A percentile compares a stretch with the other conserved stretches of the same genome.
These are phyloP conservation scores for Hylyphantes graminicola DNA, from an alignment of 1,140 invertebrate species.

Conservation along the genomic window DNA sequence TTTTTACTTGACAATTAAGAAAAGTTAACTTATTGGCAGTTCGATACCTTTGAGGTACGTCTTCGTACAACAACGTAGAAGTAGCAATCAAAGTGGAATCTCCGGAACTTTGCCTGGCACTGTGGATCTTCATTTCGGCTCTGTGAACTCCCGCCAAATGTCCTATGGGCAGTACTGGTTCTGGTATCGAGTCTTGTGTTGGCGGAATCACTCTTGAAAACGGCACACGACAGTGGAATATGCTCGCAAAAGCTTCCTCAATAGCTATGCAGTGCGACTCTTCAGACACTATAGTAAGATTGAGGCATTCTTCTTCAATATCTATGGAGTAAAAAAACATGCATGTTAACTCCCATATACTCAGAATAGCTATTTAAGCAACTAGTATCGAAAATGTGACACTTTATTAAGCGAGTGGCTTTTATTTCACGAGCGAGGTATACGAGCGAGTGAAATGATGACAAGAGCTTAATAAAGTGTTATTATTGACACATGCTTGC, in stretches of 20 bases:
- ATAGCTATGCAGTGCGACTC: neutral
- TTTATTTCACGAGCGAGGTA: too few relatives aligned
- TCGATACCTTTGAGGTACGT: conserved; percentile 6
- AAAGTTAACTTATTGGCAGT: neutral
- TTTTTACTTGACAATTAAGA: too few relatives aligned
- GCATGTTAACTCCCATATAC: too few relatives aligned
- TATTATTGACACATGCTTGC: too few relatives aligned
- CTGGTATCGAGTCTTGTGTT: neutral
- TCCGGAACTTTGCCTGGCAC: neutral
- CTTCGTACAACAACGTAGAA: neutral
- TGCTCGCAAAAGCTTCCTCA: neutral
- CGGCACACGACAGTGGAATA: neutral
- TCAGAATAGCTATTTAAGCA: too few relatives aligned
- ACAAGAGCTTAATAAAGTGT: too few relatives aligned
- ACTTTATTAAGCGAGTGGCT: too few relatives aligned
- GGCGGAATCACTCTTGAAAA: neutral
- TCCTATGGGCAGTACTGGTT: neutral
- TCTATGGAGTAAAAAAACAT: too few relatives aligned
- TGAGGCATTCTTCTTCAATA: neutral
- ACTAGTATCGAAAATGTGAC: too few relatives aligned
- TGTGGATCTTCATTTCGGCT: conserved; percentile 2
- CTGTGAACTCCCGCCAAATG: neutral
- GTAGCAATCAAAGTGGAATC: neutral
- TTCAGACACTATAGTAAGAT: conserved; percentile 4
- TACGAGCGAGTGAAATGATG: too few relatives aligned